Percentiles rank a stretch among this genome's conserved stretches.
Conservation (phyloP, 2,888 invertebrate genomes). For the Nysson spinosus region DNA sequence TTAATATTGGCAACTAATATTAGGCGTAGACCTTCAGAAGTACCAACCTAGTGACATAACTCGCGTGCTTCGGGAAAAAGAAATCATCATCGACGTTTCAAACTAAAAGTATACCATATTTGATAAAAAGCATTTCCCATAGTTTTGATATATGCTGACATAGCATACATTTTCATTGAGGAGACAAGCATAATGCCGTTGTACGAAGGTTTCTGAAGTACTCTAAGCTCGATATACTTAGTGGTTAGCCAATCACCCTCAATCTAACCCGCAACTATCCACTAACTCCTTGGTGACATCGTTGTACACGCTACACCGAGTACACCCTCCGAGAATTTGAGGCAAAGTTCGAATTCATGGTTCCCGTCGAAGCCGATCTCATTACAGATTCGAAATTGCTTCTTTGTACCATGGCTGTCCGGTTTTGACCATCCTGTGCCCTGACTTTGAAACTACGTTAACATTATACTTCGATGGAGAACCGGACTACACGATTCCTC, state of each 20-base stretch:
- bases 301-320: conserved; percentile 30
- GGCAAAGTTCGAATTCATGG: conserved; percentile 37
- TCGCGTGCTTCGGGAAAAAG: no score
- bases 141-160: conserved; percentile 39
- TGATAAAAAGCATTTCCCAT: no score
- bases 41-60: no score
- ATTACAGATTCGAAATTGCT: conserved; percentile 35
- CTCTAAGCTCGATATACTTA: conserved; percentile 65
- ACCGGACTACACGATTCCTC: not conserved
- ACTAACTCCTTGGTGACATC: conserved; percentile 57
- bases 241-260: conserved; percentile 66
- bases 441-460: conserved; percentile 12
- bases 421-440: conserved; percentile 22
- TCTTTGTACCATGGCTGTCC: conserved; percentile 17
- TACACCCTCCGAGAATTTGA: conserved; percentile 34
- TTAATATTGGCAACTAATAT: no score
- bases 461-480: not conserved
- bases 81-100: no score
- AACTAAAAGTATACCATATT: no score
- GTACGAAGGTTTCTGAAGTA: conserved; percentile 58
- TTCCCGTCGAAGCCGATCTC: conserved; percentile 32
- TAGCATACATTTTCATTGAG: conserved; percentile 44
- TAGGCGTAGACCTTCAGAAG: no score
- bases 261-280: conserved; percentile 60
- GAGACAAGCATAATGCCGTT: conserved; percentile 55